phyloP scores from a whole-genome alignment of 2,113 vertebrate species.

The Lampris megalopsis region DNA sequence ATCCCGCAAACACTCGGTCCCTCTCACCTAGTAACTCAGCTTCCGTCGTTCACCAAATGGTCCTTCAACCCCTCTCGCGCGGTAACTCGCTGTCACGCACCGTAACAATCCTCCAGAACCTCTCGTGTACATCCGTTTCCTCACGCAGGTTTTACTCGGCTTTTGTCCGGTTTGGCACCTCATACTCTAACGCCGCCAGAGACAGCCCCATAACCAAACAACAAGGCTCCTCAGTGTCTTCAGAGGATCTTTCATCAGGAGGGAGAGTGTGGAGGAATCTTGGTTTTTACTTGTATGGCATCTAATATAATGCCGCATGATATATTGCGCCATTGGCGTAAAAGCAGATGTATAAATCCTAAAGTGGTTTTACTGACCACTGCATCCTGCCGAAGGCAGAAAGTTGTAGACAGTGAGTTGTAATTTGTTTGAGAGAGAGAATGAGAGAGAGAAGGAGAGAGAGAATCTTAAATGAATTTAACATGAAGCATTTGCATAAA shows the following conservation, averaged over 20 bases:
- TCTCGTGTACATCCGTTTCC: too few relatives aligned
- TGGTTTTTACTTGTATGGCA: background rate
- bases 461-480: background rate
- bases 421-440: background rate
- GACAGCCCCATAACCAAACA: background rate
- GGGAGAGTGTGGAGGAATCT: background rate
- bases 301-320: slow-evolving; percentile 22
- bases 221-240: slow-evolving; percentile 7
- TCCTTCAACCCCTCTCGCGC: too few relatives aligned
- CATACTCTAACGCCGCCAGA: too few relatives aligned
- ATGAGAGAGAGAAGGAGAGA: slow-evolving; percentile 4
- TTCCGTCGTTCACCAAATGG: too few relatives aligned
- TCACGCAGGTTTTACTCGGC: too few relatives aligned
- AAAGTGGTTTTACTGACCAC: slow-evolving; percentile 41
- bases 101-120: too few relatives aligned
- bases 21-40: too few relatives aligned
- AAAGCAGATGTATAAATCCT: slow-evolving; percentile 28
- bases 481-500: too few relatives aligned
- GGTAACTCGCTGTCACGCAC: too few relatives aligned
- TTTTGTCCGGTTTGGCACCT: too few relatives aligned
- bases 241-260: slow-evolving; percentile 12
- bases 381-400: slow-evolving; percentile 43
- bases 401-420: background rate
- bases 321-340: slow-evolving; percentile 14
- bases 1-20: too few relatives aligned